Evolutionary conservation across 2,888 invertebrate species (phyloP).

Genomic region (Steinernema scapterisci): DNA sequence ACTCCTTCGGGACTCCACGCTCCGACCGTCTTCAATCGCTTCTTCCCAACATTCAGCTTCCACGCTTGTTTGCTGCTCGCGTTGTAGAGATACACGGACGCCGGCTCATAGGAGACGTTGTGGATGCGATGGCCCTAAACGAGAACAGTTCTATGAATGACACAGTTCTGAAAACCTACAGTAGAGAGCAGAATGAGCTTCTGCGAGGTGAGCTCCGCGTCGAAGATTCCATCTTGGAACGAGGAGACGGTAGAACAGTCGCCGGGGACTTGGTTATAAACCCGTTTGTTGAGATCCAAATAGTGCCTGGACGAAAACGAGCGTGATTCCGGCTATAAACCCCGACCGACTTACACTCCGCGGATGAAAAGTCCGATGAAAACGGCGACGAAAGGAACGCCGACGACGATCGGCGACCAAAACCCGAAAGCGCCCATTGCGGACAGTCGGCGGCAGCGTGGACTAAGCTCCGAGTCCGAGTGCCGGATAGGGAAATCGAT

Average conservation of each 20-base stretch:
- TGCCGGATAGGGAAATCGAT: not conserved
- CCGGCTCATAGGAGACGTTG: constrained; percentile 4
- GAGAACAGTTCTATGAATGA: not conserved
- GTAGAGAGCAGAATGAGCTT: constrained; percentile 35
- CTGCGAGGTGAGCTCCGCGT: constrained; percentile 35
- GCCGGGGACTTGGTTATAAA: constrained; percentile 51
- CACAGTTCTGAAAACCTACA: not conserved
- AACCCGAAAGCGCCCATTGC: constrained; percentile 17
- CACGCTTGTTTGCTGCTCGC: constrained; percentile 27
- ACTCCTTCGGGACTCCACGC: constrained; percentile 12
- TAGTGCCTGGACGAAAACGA: not conserved
- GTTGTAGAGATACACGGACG: constrained; percentile 16
- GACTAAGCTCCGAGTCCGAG: not conserved
- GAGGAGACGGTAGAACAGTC: constrained; percentile 40
- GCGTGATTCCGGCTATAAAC: not conserved
- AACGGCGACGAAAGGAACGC: constrained; percentile 25
- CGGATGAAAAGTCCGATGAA: constrained; percentile 27
- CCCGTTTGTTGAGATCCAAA: constrained; percentile 48
- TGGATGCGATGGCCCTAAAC: not conserved
- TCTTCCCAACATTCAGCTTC: not conserved
- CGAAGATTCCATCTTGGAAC: constrained; percentile 32
- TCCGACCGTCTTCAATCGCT: not conserved
- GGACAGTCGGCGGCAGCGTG: too few relatives aligned
- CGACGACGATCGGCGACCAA: constrained; percentile 27
- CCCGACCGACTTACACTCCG: constrained; percentile 22